Evolutionary conservation across 1,140 invertebrate genomes (phyloP), one percentile per base, ranked within the genome.

Genomic region (Drosophila repletoides): DNA sequence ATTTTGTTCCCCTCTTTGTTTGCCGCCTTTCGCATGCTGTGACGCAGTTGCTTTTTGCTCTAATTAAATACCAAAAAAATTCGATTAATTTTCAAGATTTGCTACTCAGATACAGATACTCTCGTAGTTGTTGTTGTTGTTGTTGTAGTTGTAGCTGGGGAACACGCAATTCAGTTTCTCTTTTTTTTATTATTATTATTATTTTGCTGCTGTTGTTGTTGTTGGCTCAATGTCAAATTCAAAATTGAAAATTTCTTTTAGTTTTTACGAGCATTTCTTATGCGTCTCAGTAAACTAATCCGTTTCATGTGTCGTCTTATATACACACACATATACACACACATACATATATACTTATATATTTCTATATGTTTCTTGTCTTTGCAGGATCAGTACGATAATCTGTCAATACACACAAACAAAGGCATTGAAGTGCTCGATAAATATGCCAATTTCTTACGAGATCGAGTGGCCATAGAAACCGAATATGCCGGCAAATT

Each of bases 381-480:
- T 28, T 94, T 94, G 65, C 94, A 99, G 98, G 98, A 99, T 93
- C 98, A 99, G 92, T 98, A 97, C 93, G 97, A 99, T 87, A 97
- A 97, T 93, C 94, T 99, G 91, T 95, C 97, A 76, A 92, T 94
- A 73, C 98, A 99, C 91, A 99, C 98, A 76, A 95, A 98, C 90
- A 98, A 97, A 92, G 98, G 98, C 87, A 98, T 99, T 83, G 98
- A 99, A 76, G 98, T 99, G 92, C 93, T 99, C 90, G 98, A 99
- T 90, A 95, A 94, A 92, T 98, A 96, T 93, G 96, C 96, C 65
- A 95, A 97, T 90, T 99, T 99, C 89, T 94, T 99, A 45, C 95
- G 97, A 72, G 98, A 99, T 89, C 92, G 98, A 87, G 97, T 97
- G 90, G 92, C 93, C 55, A 98, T 99, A 91, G 98, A 99, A 93